Percentiles rank a stretch among this genome's conserved stretches.
Conservation (phyloP, 2,888 invertebrate species). For the Ametastegia equiseti region DNA sequence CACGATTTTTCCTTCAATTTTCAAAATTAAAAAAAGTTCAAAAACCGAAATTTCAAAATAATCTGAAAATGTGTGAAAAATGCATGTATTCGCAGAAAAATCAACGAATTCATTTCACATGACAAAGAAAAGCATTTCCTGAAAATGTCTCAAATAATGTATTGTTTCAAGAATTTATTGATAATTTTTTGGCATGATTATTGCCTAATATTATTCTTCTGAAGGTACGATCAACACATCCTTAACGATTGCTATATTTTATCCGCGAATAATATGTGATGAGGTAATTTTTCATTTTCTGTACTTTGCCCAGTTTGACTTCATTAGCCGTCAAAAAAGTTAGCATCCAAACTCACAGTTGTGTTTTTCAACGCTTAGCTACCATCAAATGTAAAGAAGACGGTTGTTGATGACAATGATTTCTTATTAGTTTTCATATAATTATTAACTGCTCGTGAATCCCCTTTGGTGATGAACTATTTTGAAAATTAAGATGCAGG, state of each 20-base stretch:
- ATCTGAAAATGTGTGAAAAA: too few relatives aligned
- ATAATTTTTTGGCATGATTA: too few relatives aligned
- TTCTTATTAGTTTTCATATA: not conserved
- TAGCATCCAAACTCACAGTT: not conserved
- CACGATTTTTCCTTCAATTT: too few relatives aligned
- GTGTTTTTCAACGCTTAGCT: not conserved
- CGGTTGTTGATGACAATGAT: not conserved
- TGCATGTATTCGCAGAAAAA: too few relatives aligned
- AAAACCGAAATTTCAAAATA: too few relatives aligned
- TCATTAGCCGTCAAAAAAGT: not conserved
- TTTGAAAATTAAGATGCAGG: constrained; percentile 2
- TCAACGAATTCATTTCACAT: too few relatives aligned
- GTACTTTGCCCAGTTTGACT: not conserved
- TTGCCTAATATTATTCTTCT: not conserved
- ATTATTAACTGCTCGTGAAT: not conserved
- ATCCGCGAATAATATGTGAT: not conserved
- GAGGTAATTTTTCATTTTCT: not conserved
- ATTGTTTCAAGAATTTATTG: too few relatives aligned
- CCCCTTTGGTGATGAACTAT: not conserved
- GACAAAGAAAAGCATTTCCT: too few relatives aligned
- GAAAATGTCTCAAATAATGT: too few relatives aligned
- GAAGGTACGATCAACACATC: too few relatives aligned
- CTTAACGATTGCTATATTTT: too few relatives aligned
- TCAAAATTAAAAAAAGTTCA: too few relatives aligned
- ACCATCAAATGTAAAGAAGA: not conserved